Conservation (phyloP, 92 coral and sea anemone genomes). For the Meandrina meandrites region DNA sequence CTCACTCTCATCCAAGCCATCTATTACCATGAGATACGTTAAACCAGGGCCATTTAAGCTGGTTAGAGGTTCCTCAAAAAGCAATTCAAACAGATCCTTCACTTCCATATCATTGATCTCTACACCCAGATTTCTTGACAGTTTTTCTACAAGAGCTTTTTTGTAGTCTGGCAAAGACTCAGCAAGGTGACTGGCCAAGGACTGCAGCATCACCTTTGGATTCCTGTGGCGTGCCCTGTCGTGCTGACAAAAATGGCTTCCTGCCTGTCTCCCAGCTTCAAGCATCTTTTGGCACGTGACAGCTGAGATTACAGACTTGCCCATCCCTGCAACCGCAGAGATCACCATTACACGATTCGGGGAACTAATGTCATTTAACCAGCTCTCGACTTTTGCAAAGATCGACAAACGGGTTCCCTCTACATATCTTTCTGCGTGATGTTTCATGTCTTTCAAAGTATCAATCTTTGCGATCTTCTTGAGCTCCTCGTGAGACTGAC, state of each 20-base stretch:
- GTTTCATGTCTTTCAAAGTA: conserved; percentile 12
- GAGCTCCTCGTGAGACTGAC: too few relatives aligned
- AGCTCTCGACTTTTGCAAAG: conserved; percentile 32
- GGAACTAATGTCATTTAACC: conserved; percentile 37
- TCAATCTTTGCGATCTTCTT: conserved; percentile 55
- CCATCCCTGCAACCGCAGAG: conserved; percentile 63
- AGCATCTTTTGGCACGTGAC: conserved; percentile 35
- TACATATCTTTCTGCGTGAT: conserved; percentile 13
- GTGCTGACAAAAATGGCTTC: conserved; percentile 62
- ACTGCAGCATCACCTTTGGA: conserved; percentile 62
- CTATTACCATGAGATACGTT: conserved; percentile 30
- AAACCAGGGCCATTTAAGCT: conserved; percentile 1
- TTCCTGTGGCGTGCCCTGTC: conserved; percentile 51
- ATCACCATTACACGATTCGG: conserved; percentile 44
- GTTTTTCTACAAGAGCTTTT: conserved; percentile 48
- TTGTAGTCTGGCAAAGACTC: conserved; percentile 47
- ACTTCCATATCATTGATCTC: conserved; percentile 31
- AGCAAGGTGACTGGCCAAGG: conserved; percentile 54
- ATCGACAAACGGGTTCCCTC: conserved; percentile 56
- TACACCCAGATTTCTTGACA: conserved; percentile 28
- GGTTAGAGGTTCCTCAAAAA: conserved; percentile 56
- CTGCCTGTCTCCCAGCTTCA: conserved; percentile 36
- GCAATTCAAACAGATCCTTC: conserved; percentile 48
- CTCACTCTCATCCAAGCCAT: conserved; percentile 64
- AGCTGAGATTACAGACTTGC: conserved; percentile 68